Conservation (phyloP, 2,797 vertebrate species). For the Xerus rutilus region DNA sequence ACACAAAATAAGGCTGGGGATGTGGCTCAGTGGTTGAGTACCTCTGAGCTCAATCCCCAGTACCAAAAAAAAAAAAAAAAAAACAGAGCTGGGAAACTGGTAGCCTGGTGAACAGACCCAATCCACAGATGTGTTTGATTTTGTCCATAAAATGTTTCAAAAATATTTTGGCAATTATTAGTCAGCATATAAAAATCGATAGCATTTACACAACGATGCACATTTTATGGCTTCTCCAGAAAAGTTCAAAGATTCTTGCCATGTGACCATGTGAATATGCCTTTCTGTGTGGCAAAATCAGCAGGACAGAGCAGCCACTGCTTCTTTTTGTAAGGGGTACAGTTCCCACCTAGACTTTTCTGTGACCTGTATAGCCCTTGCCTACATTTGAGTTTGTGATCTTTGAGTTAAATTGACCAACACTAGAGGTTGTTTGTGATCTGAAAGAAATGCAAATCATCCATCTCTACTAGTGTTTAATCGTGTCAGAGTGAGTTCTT, state of each 20-base stretch:
- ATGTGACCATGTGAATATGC: neutral
- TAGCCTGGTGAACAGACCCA: conserved; percentile 55
- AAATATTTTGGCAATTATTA: conserved; percentile 63
- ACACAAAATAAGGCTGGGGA: too few species aligned
- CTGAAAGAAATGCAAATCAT: conserved; percentile 66
- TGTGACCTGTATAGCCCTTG: conserved; percentile 9
- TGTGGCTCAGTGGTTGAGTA: too few species aligned
- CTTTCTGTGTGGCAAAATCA: conserved; percentile 52
- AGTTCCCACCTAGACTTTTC: neutral
- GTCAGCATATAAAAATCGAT: conserved; percentile 59
- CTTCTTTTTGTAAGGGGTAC: conserved; percentile 46
- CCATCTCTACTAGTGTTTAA: conserved; percentile 45
- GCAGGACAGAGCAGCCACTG: neutral
- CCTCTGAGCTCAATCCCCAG: too few species aligned
- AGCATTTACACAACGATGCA: conserved; percentile 34
- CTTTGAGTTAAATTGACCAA: conserved; percentile 43
- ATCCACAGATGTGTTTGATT: conserved; percentile 55
- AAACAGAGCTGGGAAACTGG: conserved; percentile 59
- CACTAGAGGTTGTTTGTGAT: conserved; percentile 55
- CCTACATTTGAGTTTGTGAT: conserved; percentile 31
- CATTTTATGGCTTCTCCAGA: conserved; percentile 46
- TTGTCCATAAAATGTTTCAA: neutral
- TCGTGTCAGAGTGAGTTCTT: conserved; percentile 62
- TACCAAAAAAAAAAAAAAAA: too few species aligned
- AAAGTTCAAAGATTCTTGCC: conserved; percentile 39